Evolutionary conservation across 2,113 vertebrate genomes (phyloP).

Genomic region (Xerus inauris): DNA sequence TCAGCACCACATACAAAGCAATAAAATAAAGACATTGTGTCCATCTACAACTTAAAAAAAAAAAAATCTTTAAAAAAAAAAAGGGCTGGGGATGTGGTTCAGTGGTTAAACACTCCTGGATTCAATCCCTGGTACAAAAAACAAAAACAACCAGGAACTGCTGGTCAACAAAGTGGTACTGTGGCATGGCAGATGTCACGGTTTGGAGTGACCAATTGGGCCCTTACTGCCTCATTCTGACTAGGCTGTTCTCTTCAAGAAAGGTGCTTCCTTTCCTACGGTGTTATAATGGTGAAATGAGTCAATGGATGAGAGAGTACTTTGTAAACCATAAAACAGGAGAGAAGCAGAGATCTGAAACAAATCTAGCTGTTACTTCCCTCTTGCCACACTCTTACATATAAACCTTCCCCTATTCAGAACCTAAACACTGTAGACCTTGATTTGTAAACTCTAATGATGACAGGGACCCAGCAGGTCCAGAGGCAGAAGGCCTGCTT

Average conservation of each 20-base stretch:
- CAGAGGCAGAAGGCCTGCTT: not conserved
- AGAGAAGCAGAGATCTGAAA: not conserved
- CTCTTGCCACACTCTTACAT: not conserved
- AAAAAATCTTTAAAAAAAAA: no score
- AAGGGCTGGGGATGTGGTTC: no score
- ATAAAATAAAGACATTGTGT: no score
- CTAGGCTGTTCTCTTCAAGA: not conserved
- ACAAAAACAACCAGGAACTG: not conserved
- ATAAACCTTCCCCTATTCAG: not conserved
- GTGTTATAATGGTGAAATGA: not conserved
- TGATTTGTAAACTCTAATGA: not conserved
- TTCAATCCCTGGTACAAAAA: no score
- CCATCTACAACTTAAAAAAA: no score
- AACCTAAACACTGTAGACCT: not conserved
- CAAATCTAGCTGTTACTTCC: not conserved
- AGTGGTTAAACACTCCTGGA: no score
- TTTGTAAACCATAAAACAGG: not conserved
- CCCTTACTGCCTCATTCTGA: not conserved
- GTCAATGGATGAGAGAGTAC: not conserved
- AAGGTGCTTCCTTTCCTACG: not conserved
- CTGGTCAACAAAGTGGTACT: not conserved
- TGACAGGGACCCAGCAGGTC: not conserved
- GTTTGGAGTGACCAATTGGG: not conserved
- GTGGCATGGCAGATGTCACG: not conserved
- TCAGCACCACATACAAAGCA: no score